phyloP scores from a whole-genome alignment of 2,797 vertebrate genomes.

The Xenops minutus region DNA sequence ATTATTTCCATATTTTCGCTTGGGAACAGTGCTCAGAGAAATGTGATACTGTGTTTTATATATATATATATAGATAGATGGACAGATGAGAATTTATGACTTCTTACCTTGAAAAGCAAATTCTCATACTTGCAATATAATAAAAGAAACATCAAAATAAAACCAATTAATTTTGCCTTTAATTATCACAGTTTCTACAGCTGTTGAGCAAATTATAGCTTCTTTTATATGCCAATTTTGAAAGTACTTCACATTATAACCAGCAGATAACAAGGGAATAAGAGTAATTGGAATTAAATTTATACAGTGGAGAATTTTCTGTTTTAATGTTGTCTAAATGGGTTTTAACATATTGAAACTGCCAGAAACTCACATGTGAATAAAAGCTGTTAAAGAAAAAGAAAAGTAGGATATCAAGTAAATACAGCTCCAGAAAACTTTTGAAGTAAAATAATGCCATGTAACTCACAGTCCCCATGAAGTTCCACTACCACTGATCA shows the following conservation, averaged over 20 bases:
- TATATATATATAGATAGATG: neutral
- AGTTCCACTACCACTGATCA: neutral
- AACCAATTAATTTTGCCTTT: constrained; percentile 67
- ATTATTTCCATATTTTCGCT: constrained; percentile 53
- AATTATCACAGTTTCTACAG: constrained; percentile 66
- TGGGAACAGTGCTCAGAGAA: neutral
- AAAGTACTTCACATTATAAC: constrained; percentile 65
- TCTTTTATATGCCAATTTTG: constrained; percentile 61
- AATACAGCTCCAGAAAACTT: constrained; percentile 13
- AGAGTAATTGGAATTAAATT: constrained; percentile 74
- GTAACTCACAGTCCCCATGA: neutral
- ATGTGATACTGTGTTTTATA: neutral
- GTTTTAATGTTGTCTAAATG: constrained; percentile 73
- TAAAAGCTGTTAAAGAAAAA: constrained; percentile 35
- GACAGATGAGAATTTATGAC: neutral
- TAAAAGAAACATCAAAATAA: constrained; percentile 61
- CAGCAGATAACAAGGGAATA: constrained; percentile 63
- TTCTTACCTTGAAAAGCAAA: neutral
- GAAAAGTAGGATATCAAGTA: constrained; percentile 6
- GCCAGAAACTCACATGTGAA: constrained; percentile 56
- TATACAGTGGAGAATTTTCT: constrained; percentile 58
- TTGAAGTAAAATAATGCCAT: neutral
- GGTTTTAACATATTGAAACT: constrained; percentile 69
- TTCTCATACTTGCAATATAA: constrained; percentile 21
- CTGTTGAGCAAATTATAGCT: constrained; percentile 69